A percentile compares a stretch with the other conserved stretches of the same genome.
These are phyloP conservation scores for Chelon auratus DNA, from an alignment of 2,797 vertebrate genomes.

Conservation along the genomic window DNA sequence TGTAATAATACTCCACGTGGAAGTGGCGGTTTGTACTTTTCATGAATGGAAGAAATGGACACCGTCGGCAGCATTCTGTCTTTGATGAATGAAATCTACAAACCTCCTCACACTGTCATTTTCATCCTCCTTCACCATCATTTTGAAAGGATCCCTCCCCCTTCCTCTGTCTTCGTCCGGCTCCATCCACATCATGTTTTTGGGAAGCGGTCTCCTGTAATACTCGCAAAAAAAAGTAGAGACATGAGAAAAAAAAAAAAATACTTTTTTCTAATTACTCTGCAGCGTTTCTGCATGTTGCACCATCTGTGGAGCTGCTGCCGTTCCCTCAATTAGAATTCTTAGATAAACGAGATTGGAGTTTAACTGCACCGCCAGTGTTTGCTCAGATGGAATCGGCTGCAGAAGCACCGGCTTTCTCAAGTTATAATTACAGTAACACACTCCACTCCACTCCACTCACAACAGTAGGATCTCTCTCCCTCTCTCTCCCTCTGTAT, in stretches of 20 bases:
- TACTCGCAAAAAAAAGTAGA: constrained; percentile 12
- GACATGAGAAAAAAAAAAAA: not conserved
- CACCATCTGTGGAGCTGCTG: constrained; percentile 78
- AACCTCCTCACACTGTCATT: not conserved
- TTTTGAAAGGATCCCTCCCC: constrained; percentile 17
- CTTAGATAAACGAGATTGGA: constrained; percentile 68
- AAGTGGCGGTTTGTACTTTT: constrained; percentile 2
- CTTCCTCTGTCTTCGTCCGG: not conserved
- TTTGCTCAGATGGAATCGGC: constrained; percentile 72
- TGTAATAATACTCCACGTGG: not conserved
- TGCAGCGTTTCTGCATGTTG: constrained; percentile 68
- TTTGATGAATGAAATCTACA: constrained; percentile 7
- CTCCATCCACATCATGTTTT: constrained; percentile 39
- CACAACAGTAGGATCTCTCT: constrained; percentile 38
- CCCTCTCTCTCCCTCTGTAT: constrained; percentile 34
- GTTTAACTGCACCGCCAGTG: constrained; percentile 55
- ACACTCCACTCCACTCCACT: constrained; percentile 53
- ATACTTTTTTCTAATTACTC: constrained; percentile 67
- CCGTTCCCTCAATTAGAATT: constrained; percentile 74
- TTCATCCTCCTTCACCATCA: constrained; percentile 3
- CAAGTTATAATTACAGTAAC: constrained; percentile 77
- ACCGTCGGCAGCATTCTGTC: not conserved
- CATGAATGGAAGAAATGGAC: not conserved
- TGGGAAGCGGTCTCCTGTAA: constrained; percentile 49
- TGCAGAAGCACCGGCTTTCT: constrained; percentile 56